Evolutionary conservation across 92 coral and sea anemone species (phyloP).

Genomic region (Bergia puertoricense): DNA sequence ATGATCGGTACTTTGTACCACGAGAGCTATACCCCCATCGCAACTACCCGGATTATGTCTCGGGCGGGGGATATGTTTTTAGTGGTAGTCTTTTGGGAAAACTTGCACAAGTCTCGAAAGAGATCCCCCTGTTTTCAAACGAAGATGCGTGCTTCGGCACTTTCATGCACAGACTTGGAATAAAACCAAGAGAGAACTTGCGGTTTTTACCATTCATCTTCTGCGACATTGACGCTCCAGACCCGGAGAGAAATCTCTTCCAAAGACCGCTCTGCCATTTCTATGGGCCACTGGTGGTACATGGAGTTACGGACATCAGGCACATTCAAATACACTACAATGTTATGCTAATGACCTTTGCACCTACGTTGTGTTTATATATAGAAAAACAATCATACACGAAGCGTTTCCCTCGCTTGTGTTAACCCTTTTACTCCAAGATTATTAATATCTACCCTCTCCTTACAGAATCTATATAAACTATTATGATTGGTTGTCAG

Average conservation of each 20-base stretch:
- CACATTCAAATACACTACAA: slow-evolving; percentile 77
- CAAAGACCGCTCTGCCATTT: slow-evolving; percentile 80
- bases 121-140: slow-evolving; percentile 60
- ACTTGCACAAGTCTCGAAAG: slow-evolving; percentile 54
- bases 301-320: slow-evolving; percentile 53
- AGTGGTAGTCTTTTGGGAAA: slow-evolving; percentile 66
- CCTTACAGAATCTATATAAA: too few relatives aligned
- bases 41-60: slow-evolving; percentile 66
- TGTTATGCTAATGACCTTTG: slow-evolving; percentile 67
- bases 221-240: slow-evolving; percentile 52
- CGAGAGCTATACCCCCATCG: slow-evolving; percentile 37
- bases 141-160: slow-evolving; percentile 88
- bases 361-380: slow-evolving; percentile 66
- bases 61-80: slow-evolving; percentile 85
- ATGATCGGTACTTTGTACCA: slow-evolving; percentile 68
- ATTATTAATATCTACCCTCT: too few relatives aligned
- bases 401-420: slow-evolving; percentile 1
- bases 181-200: slow-evolving; percentile 50
- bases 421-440: not conserved
- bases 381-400: slow-evolving; percentile 42
- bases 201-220: slow-evolving; percentile 73
- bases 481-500: too few relatives aligned
- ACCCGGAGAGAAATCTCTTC: slow-evolving; percentile 11
- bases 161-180: slow-evolving; percentile 53
- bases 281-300: slow-evolving; percentile 72